A percentile compares a stretch with the other conserved stretches of the same genome.
Evolutionary conservation across 2,888 invertebrate genomes (phyloP).

Genomic region (Sphaerophoria taeniata): DNA sequence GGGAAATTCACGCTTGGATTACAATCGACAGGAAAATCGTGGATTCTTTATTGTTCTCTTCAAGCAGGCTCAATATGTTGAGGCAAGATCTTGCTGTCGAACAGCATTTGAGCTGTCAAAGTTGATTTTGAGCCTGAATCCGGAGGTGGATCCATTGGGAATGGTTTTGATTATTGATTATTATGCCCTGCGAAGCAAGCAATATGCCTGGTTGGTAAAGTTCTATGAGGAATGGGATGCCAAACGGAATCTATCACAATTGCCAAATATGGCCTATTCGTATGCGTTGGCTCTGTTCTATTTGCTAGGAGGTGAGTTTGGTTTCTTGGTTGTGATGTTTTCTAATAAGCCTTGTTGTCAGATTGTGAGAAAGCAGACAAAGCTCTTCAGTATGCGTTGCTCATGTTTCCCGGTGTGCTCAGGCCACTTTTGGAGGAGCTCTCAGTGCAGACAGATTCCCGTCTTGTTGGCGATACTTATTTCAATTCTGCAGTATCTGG

Average conservation of each 20-base stretch:
- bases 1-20: constrained; percentile 90
- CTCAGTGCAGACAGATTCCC: constrained; percentile 87
- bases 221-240: constrained; percentile 85
- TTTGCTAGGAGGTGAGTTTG: constrained; percentile 82
- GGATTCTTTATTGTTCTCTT: constrained; percentile 91
- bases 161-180: constrained; percentile 91
- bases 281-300: constrained; percentile 89
- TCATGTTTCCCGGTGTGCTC: constrained; percentile 92
- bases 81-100: constrained; percentile 91
- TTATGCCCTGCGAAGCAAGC: constrained; percentile 90
- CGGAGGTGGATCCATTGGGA: constrained; percentile 90
- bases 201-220: constrained; percentile 88
- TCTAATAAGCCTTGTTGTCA: constrained; percentile 56
- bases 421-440: constrained; percentile 90
- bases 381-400: constrained; percentile 89
- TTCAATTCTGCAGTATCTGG: constrained; percentile 80
- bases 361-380: constrained; percentile 84
- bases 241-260: constrained; percentile 88
- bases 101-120: constrained; percentile 95
- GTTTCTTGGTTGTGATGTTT: not conserved
- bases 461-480: constrained; percentile 84
- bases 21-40: constrained; percentile 91
- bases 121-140: constrained; percentile 90
- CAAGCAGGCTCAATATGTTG: constrained; percentile 90
- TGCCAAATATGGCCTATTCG: constrained; percentile 95